Conservation (phyloP, 2,113 vertebrate genomes). For the Lagenorhynchus albirostris region DNA sequence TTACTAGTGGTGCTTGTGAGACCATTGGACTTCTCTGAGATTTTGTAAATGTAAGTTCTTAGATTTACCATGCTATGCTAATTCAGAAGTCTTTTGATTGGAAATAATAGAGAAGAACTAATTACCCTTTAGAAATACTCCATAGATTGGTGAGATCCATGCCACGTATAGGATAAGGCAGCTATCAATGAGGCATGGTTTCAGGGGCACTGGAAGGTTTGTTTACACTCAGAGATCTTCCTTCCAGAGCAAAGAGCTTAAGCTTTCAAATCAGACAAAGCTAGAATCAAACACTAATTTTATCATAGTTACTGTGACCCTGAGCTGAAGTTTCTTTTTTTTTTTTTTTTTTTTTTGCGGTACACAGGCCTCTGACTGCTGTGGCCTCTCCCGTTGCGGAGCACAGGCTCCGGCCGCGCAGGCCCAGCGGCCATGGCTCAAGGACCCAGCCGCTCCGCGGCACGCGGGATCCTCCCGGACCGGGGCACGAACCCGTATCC, state of each 20-base stretch:
- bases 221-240: background rate
- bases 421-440: too few relatives aligned
- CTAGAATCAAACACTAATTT: background rate
- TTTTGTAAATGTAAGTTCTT: background rate
- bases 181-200: background rate
- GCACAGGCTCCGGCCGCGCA: too few relatives aligned
- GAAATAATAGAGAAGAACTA: background rate
- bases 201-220: background rate
- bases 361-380: too few relatives aligned
- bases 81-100: background rate
- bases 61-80: background rate
- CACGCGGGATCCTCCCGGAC: too few relatives aligned
- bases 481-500: too few relatives aligned
- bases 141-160: background rate
- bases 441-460: too few relatives aligned
- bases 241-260: background rate
- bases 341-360: too few relatives aligned
- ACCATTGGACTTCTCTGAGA: background rate
- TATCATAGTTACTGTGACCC: background rate
- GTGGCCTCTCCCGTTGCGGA: too few relatives aligned
- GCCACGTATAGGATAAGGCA: background rate
- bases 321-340: background rate
- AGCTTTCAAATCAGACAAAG: background rate
- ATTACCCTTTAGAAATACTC: background rate
- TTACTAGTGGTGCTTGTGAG: background rate